Percentiles rank a stretch among this genome's conserved stretches.
These are phyloP conservation scores for Melipona bicolor DNA, from an alignment of 2,888 invertebrate species.

Conservation along the genomic window DNA sequence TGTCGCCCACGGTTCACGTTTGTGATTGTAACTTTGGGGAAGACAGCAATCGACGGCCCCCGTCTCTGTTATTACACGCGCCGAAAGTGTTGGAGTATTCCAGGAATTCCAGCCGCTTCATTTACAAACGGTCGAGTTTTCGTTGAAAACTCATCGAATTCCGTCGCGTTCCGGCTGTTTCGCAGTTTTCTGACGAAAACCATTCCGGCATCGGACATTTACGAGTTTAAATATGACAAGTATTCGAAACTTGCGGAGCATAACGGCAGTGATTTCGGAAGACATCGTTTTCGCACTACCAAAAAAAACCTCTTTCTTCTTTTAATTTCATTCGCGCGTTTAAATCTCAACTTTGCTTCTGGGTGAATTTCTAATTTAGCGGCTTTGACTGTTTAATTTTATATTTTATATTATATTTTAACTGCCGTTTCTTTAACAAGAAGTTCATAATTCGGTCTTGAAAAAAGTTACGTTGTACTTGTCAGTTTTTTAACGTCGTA, in stretches of 20 bases:
- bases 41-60: neutral
- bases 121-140: neutral
- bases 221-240: neutral
- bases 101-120: neutral
- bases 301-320: no score
- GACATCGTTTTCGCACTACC: neutral
- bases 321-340: no score
- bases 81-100: neutral
- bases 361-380: no score
- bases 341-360: no score
- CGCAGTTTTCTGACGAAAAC: neutral
- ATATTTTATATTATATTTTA: no score
- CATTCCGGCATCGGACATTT: neutral
- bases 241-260: neutral
- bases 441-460: no score
- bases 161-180: neutral
- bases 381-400: no score
- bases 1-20: neutral
- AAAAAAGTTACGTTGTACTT: no score
- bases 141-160: neutral
- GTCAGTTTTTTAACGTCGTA: no score
- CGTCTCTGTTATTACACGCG: neutral
- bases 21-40: neutral
- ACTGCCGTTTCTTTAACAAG: no score
- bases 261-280: neutral